Evolutionary conservation across 2,113 vertebrate genomes (phyloP).

Genomic region (Oreochromis niloticus): DNA sequence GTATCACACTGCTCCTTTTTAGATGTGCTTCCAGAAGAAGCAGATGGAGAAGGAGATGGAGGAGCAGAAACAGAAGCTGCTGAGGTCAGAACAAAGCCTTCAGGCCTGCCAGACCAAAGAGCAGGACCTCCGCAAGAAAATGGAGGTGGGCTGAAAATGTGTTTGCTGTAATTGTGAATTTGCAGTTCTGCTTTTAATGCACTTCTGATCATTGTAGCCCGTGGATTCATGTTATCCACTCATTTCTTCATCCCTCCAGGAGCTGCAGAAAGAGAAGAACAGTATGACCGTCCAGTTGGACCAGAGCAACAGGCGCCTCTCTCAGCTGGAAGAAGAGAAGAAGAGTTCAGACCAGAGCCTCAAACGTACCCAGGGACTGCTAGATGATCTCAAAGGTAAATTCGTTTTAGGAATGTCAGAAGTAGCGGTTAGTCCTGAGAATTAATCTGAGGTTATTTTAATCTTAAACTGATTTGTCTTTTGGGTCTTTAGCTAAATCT

Average conservation of each 20-base stretch:
- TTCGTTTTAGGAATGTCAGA: not conserved
- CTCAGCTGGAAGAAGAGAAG: slow-evolving; percentile 79
- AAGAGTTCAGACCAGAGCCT: slow-evolving; percentile 67
- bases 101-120: slow-evolving; percentile 72
- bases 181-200: not conserved
- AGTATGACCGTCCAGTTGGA: slow-evolving; percentile 69
- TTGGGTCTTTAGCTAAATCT: slow-evolving; percentile 73
- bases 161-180: not conserved
- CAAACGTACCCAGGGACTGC: slow-evolving; percentile 73
- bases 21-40: slow-evolving; percentile 73
- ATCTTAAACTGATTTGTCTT: not conserved
- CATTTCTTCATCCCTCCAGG: slow-evolving; percentile 57
- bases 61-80: slow-evolving; percentile 76
- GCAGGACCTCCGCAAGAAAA: slow-evolving; percentile 72
- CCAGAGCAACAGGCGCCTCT: slow-evolving; percentile 68
- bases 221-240: not conserved
- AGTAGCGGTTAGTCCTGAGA: not conserved
- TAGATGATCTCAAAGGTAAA: slow-evolving; percentile 82
- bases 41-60: slow-evolving; percentile 70
- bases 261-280: slow-evolving; percentile 76
- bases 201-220: not conserved
- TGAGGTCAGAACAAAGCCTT: slow-evolving; percentile 73
- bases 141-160: slow-evolving; percentile 67
- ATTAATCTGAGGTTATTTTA: not conserved
- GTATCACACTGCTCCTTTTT: not conserved